Conservation (phyloP, 2,113 vertebrate genomes). For the Tapirus terrestris region DNA sequence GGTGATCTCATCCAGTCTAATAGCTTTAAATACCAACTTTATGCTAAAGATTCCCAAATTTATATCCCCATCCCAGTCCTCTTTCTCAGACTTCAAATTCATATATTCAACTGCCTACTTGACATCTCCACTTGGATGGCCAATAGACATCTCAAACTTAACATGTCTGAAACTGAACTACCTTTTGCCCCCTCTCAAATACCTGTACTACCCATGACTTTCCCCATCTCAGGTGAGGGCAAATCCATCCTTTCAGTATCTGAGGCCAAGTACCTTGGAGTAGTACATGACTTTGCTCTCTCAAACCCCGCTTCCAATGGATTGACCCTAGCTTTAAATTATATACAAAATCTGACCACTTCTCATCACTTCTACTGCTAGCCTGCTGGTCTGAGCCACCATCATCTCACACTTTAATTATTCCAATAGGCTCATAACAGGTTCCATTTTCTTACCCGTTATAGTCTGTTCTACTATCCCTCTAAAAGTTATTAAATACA, state of each 20-base stretch:
- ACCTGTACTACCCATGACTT: neutral
- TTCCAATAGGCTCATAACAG: neutral
- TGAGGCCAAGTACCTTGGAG: neutral
- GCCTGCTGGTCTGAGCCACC: neutral
- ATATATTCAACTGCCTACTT: neutral
- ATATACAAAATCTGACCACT: neutral
- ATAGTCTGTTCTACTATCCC: neutral
- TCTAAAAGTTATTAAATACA: neutral
- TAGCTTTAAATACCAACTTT: slow-evolving; percentile 25
- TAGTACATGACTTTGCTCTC: neutral
- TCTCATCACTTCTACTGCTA: neutral
- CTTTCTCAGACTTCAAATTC: neutral
- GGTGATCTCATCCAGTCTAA: neutral
- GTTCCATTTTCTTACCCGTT: neutral
- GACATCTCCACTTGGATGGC: neutral
- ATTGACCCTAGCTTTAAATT: neutral
- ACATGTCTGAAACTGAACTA: neutral
- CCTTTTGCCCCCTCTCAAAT: neutral
- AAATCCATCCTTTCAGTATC: neutral
- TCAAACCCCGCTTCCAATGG: neutral
- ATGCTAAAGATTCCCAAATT: neutral
- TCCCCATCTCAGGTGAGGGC: neutral
- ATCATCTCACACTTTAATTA: neutral
- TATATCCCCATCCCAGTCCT: neutral
- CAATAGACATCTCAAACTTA: neutral